Percentiles rank a stretch among this genome's conserved stretches.
phyloP scores from a whole-genome alignment of 1,140 invertebrate species.

The Argopecten irradians region DNA sequence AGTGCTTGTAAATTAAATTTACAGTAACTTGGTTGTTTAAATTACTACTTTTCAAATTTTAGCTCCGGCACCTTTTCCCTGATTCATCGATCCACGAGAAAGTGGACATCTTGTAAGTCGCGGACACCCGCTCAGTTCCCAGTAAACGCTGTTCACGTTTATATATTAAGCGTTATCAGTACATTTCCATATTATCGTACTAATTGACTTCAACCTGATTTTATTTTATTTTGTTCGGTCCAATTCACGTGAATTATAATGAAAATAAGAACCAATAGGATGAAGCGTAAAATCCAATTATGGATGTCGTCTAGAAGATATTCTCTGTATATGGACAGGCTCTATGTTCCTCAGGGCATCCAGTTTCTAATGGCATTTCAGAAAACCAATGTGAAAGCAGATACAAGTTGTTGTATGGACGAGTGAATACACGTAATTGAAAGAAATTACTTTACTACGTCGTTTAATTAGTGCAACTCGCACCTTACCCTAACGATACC shows the following conservation, averaged over 20 bases:
- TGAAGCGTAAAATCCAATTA: slow-evolving; percentile 23
- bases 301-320: background rate
- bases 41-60: too few relatives aligned
- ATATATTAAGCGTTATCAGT: background rate
- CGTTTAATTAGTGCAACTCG: background rate
- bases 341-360: background rate
- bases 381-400: slow-evolving; percentile 15
- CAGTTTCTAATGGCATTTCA: background rate
- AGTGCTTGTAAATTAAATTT: too few relatives aligned
- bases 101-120: too few relatives aligned
- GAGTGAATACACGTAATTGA: background rate
- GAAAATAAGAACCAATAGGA: background rate
- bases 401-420: background rate
- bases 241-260: background rate
- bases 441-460: slow-evolving; percentile 1
- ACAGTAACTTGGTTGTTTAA: too few relatives aligned
- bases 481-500: background rate
- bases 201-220: background rate
- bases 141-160: too few relatives aligned
- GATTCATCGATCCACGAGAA: too few relatives aligned
- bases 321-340: background rate
- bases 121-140: too few relatives aligned
- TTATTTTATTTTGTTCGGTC: background rate
- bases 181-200: background rate
- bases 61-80: too few relatives aligned